A percentile compares a stretch with the other conserved stretches of the same genome.
These are phyloP conservation scores for Apotomis turbidana DNA, from an alignment of 2,888 invertebrate species.

Conservation along the genomic window DNA sequence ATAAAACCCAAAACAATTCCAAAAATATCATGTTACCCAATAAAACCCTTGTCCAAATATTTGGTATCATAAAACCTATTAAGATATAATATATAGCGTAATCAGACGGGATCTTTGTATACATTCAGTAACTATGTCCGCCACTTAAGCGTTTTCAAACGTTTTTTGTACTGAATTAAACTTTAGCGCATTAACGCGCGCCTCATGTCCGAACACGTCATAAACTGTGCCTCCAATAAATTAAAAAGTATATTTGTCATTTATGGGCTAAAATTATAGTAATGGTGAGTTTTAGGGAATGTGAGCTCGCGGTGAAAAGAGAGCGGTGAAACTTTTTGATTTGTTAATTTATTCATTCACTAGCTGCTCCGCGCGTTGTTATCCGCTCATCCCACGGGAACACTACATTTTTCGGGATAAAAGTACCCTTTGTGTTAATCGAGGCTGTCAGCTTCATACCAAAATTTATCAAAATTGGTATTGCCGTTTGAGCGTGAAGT, in stretches of 20 bases:
- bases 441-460: no score
- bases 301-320: not conserved
- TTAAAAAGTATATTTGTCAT: constrained; percentile 59
- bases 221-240: constrained; percentile 75
- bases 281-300: constrained; percentile 9
- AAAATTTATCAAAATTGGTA: no score
- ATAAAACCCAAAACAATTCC: constrained; percentile 68
- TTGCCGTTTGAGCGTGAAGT: no score
- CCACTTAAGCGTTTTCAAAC: constrained; percentile 78
- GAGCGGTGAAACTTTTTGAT: not conserved
- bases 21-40: constrained; percentile 82
- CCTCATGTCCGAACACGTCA: constrained; percentile 76
- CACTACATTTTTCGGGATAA: no score
- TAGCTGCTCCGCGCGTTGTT: no score
- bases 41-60: constrained; percentile 82
- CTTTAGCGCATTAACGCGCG: constrained; percentile 58
- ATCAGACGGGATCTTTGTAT: constrained; percentile 77
- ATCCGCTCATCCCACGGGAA: no score
- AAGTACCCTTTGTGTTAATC: no score
- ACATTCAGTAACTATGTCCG: constrained; percentile 71
- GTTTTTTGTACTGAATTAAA: constrained; percentile 46
- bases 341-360: no score
- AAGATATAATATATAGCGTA: constrained; percentile 79
- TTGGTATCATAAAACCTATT: constrained; percentile 81
- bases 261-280: constrained; percentile 26